Conservation (phyloP, 2,113 vertebrate genomes). For the Hydropotes inermis region DNA sequence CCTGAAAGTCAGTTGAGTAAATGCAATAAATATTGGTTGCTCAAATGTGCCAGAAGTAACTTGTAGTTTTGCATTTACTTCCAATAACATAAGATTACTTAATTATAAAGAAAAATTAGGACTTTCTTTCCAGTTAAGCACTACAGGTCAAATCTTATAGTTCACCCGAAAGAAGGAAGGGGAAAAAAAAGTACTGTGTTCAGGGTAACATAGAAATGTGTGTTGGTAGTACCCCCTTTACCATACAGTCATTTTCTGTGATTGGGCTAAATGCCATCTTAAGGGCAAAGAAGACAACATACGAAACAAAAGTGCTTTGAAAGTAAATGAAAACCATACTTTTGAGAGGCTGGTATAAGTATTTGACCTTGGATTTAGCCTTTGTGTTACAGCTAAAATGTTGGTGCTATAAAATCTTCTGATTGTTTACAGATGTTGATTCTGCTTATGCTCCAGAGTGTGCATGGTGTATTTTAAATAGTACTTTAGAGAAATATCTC, state of each 20-base stretch:
- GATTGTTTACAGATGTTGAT: constrained; percentile 68
- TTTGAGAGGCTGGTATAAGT: constrained; percentile 37
- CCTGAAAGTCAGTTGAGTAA: constrained; percentile 42
- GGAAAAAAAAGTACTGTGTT: background rate
- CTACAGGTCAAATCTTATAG: constrained; percentile 38
- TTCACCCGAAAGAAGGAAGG: background rate
- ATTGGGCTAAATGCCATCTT: constrained; percentile 25
- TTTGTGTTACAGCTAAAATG: constrained; percentile 67
- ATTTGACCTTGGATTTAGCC: constrained; percentile 55
- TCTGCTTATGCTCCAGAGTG: constrained; percentile 69
- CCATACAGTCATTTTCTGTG: constrained; percentile 4
- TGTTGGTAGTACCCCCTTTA: constrained; percentile 37
- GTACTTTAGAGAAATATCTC: constrained; percentile 60
- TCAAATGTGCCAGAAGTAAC: constrained; percentile 54
- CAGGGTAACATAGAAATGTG: constrained; percentile 31
- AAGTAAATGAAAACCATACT: constrained; percentile 59
- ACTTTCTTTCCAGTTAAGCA: constrained; percentile 48
- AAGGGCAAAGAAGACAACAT: constrained; percentile 52
- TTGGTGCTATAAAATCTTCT: constrained; percentile 77
- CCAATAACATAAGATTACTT: constrained; percentile 44
- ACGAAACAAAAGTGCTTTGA: constrained; percentile 58
- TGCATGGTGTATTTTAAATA: constrained; percentile 71
- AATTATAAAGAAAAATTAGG: constrained; percentile 4
- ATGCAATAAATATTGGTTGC: constrained; percentile 55
- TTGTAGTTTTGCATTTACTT: constrained; percentile 65